A percentile compares a stretch with the other conserved stretches of the same genome.
phyloP scores from a whole-genome alignment of 2,888 invertebrate species.

The Cheiracanthium punctorium region DNA sequence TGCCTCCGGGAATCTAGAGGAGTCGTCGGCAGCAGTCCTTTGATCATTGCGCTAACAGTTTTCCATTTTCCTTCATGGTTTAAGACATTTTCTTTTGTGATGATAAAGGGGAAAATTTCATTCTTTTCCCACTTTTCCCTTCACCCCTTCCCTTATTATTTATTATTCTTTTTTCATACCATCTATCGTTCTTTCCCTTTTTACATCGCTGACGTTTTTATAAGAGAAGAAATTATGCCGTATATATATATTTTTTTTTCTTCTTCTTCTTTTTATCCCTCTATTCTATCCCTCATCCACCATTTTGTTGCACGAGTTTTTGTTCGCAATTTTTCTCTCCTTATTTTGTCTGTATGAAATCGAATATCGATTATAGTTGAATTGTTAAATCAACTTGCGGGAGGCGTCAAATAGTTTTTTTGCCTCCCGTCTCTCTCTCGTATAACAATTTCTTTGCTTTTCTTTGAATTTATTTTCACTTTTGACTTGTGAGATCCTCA shows the following conservation, averaged over 20 bases:
- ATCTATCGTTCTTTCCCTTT: slow-evolving; percentile 30
- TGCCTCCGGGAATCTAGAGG: slow-evolving; percentile 42
- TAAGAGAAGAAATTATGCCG: slow-evolving; percentile 68
- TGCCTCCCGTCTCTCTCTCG: not conserved
- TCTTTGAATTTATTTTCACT: slow-evolving; percentile 11
- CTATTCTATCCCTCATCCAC: slow-evolving; percentile 23
- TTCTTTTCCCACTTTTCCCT: slow-evolving; percentile 27
- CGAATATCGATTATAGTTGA: slow-evolving; percentile 68
- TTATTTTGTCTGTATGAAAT: slow-evolving; percentile 40
- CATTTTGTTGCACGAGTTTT: slow-evolving; percentile 49
- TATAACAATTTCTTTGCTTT: slow-evolving; percentile 4
- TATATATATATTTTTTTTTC: slow-evolving; percentile 39
- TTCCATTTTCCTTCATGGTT: slow-evolving; percentile 68
- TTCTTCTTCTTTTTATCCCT: slow-evolving; percentile 38
- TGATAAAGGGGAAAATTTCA: slow-evolving; percentile 60
- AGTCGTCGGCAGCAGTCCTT: slow-evolving; percentile 47
- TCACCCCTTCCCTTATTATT: slow-evolving; percentile 51
- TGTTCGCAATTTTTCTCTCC: slow-evolving; percentile 15
- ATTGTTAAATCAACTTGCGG: slow-evolving; percentile 69
- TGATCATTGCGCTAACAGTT: slow-evolving; percentile 68
- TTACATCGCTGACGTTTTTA: slow-evolving; percentile 57
- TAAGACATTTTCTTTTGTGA: slow-evolving; percentile 69
- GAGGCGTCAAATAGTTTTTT: slow-evolving; percentile 50
- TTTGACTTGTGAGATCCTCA: slow-evolving; percentile 61
- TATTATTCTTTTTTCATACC: slow-evolving; percentile 55